Base-by-base conservation (phyloP, 2,888 invertebrate genomes). In the Synergus gifuensis region DNA sequence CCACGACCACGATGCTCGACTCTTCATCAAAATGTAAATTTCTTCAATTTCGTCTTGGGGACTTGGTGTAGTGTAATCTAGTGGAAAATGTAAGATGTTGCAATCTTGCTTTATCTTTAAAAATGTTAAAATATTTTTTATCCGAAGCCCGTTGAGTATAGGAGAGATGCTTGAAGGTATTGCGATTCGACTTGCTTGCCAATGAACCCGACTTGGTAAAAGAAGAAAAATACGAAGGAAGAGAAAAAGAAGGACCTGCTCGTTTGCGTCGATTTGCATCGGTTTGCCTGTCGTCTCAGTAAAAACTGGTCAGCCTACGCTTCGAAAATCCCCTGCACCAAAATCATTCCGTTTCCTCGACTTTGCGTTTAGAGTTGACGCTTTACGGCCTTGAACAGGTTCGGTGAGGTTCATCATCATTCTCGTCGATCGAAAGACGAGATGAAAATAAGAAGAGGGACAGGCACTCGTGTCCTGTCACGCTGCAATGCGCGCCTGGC, bases 231-330 rank as follows among this genome's bases (percentile, higher is more conserved):
- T 76, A 46, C 3, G 36, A 36, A 63, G 14, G 63, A 11, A 16
- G 36, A 36, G 14, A 67, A 67, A 67, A 67, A 42, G 18, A 46
- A 44, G 12, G 42, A 67, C 18, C 14, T 11, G 18, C 67, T 67
- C 67, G 67, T 67, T 67, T 67, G 44, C 44, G 42, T 64, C 40
- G 64, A 64, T 64, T 64, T 64, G 64, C 40, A 64, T 42, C 42
- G 42, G 42, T 18, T 64, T 64, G 40, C 36, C 18, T 67, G 67
- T 67, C 67, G n/a, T 18, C 22, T 67, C 40, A 3, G 67, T 22
- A 67, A 67, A 67, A 67, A 67, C 44, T 46, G 44, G 67, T 67
- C 44, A 44, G 44, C 40, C 67, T 44, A 44, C 44, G 18, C 44
- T 18, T 18, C 44, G 18, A 67, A 11, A 64, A 42, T n/a, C 42